Evolutionary conservation across 2,797 vertebrate species (phyloP).

Genomic region (Liparis tanakae): DNA sequence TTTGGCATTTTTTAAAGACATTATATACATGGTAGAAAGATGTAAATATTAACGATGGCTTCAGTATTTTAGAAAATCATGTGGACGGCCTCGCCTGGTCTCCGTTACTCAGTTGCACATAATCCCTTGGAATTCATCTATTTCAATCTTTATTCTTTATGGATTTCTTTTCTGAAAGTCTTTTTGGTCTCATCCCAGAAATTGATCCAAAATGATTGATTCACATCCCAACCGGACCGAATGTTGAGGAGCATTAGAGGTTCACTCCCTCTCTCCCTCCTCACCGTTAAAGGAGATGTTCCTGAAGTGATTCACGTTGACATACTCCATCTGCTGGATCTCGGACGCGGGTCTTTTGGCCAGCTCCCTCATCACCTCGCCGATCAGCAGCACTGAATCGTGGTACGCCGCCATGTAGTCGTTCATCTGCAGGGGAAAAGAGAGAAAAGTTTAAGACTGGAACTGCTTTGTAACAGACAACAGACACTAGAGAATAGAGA

Average conservation of each 20-base stretch:
- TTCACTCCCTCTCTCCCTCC: not conserved
- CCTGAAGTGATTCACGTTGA: slow-evolving; percentile 82
- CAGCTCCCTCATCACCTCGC: slow-evolving; percentile 85
- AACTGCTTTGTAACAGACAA: not conserved
- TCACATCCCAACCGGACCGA: not conserved
- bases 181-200: not conserved
- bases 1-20: too few species aligned
- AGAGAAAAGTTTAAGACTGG: not conserved
- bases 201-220: not conserved
- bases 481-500: not conserved
- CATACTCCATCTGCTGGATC: slow-evolving; percentile 29
- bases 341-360: slow-evolving; percentile 24
- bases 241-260: not conserved
- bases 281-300: slow-evolving; percentile 88
- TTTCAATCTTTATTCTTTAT: not conserved
- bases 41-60: not conserved
- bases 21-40: too few species aligned
- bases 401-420: slow-evolving; percentile 90
- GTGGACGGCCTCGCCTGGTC: not conserved
- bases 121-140: not conserved
- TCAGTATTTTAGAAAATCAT: not conserved
- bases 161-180: not conserved
- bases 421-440: slow-evolving; percentile 80
- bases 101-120: not conserved
- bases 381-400: slow-evolving; percentile 89